Evolutionary conservation across 2,888 invertebrate genomes (phyloP).

Genomic region (Lithodes maja): DNA sequence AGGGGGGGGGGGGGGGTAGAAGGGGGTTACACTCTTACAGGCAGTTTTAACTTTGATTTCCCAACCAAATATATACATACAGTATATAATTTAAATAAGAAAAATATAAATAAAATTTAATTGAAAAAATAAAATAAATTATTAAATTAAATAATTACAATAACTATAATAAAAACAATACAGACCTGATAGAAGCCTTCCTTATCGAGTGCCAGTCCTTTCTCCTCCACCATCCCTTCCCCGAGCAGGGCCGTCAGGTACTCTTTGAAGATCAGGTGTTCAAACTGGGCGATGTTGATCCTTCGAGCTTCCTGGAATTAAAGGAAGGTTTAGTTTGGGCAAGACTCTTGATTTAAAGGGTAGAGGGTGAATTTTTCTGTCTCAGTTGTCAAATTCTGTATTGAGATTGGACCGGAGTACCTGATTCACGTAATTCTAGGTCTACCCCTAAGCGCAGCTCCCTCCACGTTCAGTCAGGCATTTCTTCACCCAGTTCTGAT

Average conservation of each 20-base stretch:
- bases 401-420: too few species aligned
- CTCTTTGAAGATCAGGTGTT: slow-evolving; percentile 23
- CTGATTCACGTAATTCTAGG: too few species aligned
- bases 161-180: too few species aligned
- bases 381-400: too few species aligned
- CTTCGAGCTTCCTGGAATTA: slow-evolving; percentile 27
- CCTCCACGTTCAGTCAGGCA: too few species aligned
- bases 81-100: not conserved
- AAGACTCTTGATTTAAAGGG: not conserved
- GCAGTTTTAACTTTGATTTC: too few species aligned
- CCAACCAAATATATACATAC: not conserved
- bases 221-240: not conserved
- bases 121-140: not conserved
- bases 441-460: too few species aligned
- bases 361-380: too few species aligned
- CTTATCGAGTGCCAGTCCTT: not conserved
- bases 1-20: too few species aligned
- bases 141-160: too few species aligned
- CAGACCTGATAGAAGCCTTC: not conserved
- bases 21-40: too few species aligned
- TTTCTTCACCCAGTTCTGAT: too few species aligned
- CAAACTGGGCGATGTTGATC: slow-evolving; percentile 33
- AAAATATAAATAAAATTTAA: not conserved
- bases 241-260: slow-evolving; percentile 19
- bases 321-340: not conserved